Conservation (phyloP, 2,113 vertebrate species). For the Lophius piscatorius region DNA sequence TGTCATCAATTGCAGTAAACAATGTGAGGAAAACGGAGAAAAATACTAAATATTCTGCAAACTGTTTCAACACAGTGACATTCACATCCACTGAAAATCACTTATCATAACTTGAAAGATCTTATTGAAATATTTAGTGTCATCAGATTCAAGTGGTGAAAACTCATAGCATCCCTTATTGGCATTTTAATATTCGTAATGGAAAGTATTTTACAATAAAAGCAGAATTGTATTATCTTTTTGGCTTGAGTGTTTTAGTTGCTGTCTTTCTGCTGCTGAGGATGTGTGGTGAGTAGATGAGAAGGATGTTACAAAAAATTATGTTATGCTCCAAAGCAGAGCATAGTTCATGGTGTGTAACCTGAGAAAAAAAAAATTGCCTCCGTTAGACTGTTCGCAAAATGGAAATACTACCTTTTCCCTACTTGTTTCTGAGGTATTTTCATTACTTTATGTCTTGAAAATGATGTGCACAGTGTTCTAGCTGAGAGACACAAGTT, state of each 20-base stretch:
- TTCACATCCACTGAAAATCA: no score
- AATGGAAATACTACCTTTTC: no score
- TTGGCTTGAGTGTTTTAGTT: slow-evolving; percentile 8
- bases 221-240: no score
- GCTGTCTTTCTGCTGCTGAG: neutral
- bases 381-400: no score
- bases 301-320: slow-evolving; percentile 37
- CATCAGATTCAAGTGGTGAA: neutral
- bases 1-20: slow-evolving; percentile 10
- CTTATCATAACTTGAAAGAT: no score
- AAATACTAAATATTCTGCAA: slow-evolving; percentile 44
- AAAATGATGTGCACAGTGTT: no score
- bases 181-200: no score
- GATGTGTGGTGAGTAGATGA: slow-evolving; percentile 19
- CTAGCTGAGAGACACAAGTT: no score
- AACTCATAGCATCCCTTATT: no score
- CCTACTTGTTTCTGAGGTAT: no score
- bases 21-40: slow-evolving; percentile 17
- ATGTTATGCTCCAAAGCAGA: slow-evolving; percentile 34
- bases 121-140: neutral
- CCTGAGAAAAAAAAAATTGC: neutral
- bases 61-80: slow-evolving; percentile 10
- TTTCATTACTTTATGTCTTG: no score
- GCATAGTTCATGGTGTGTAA: slow-evolving; percentile 33
- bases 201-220: no score